Base-by-base conservation (phyloP, 2,888 invertebrate genomes). In the Chloromyia formosa region DNA sequence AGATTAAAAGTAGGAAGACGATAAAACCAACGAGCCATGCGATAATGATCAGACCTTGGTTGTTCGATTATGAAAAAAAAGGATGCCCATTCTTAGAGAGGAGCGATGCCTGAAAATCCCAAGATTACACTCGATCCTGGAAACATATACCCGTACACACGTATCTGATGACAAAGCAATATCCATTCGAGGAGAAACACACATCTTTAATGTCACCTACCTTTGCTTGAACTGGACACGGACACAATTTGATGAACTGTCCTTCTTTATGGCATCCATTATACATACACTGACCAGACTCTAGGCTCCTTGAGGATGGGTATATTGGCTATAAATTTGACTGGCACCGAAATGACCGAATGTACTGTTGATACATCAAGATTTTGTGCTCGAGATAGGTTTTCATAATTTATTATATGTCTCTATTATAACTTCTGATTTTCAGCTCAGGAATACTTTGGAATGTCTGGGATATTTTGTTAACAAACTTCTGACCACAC, bases 1-100 rank as follows among this genome's bases (percentile, higher is more conserved):
- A 71, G 71, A 71, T 71, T 71, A 71, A 71, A 71, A 71, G 71
- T 71, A 71, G 71, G 71, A 71, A 71, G 71, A 71, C 58, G 71
- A 71, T 71, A 71, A 71, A 71, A 71, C 71, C 71, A 71, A 71
- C 71, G 56, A 71, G 71, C 71, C 71, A 14, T 27, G 56, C 56
- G 71, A 71, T 71, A 71, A 71, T 40, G 71, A 71, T 71, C 71
- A 66, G 42, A 22, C 23, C 27, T 60, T 23, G 40, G 35, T 42
- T 40, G 40, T 40, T 27, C 56, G 56, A 56, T 56, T 71, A 53
- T 58, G 71, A 71, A 54, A 35, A 35, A 71, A 71, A 71, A 40
- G 27, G 69, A 69, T 61, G n/a, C 49, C 35, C 27, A 35, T 16
- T 58, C 40, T 10, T 18, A 35, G 16, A 64, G 62, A 64, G 58